Base-by-base conservation (phyloP, 2,888 invertebrate species). In the Drosophila borealis region DNA sequence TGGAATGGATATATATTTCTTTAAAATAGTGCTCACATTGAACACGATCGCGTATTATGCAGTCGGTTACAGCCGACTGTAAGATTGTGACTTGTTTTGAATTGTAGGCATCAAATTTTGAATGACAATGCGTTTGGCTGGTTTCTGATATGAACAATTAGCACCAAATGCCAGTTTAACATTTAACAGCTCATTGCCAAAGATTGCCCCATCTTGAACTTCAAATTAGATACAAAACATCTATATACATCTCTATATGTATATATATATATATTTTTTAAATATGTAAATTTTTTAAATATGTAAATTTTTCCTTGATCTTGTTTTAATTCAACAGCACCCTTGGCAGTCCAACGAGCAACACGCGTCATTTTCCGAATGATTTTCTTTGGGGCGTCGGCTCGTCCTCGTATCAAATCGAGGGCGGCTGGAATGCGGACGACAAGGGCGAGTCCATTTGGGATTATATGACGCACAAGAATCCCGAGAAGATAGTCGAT, bases 401-500 rank as follows among this genome's bases (percentile, higher is more conserved):
- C 0, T 91, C 92, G 2, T 92, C 92, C 3, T 89, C 92, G 1
- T 92, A 92, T 74, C 92, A 92, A 77, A 91, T 92, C 33, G 92
- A 92, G 70, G 92, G 92, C 13, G 92, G 90, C 13, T 92, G 92
- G 92, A 87, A 93, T 80, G 90, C 81, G 13, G 91, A 92, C 55
- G 94, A 93, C 19, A 94, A 94, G 89, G 91, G 93, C 1, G 93
- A 93, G 91, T 94, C 93, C 62, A 94, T 95, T 68, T 95, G 95
- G 95, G 95, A 95, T 89, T 92, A 90, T 59, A 89, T 94, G 77
- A 93, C 94, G 1, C 94, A 94, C 90, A 93, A 93, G 0, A 91
- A 92, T 25, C 94, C 94, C 0, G 94, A 95, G 63, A 93, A 94
- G 91, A 94, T 96, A 36, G 93, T 91, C 0, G 94, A 95, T 76